A percentile compares a stretch with the other conserved stretches of the same genome.
These are phyloP conservation scores for Heliconius charithonia DNA, from an alignment of 2,888 invertebrate species.

Conservation along the genomic window DNA sequence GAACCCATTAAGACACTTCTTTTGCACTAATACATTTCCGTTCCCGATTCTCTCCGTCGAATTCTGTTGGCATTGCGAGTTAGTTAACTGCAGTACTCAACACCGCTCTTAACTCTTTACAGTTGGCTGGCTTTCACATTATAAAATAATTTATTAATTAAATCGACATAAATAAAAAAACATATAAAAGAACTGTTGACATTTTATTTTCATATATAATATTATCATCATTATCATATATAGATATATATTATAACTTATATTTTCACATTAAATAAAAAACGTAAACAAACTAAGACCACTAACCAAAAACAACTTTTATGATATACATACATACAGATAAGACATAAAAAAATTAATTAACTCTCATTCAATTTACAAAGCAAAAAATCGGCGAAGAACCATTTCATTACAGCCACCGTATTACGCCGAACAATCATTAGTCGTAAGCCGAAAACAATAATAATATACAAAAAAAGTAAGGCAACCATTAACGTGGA, in stretches of 20 bases:
- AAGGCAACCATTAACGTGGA: constrained; percentile 56
- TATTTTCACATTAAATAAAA: constrained; percentile 3
- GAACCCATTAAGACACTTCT: too few species aligned
- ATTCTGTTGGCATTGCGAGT: too few species aligned
- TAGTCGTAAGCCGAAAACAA: constrained; percentile 67
- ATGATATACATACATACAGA: constrained; percentile 7
- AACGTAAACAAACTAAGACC: background rate
- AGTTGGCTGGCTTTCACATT: background rate
- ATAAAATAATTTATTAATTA: background rate
- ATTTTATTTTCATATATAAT: background rate
- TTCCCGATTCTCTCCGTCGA: too few species aligned
- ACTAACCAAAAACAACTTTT: constrained; percentile 15
- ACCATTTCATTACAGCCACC: constrained; percentile 64
- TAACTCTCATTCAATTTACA: constrained; percentile 47
- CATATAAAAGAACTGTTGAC: background rate
- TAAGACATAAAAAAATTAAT: constrained; percentile 45
- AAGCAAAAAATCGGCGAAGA: constrained; percentile 48
- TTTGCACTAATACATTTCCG: too few species aligned
- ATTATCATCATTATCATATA: too few species aligned
- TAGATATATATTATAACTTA: too few species aligned
- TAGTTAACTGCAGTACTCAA: too few species aligned
- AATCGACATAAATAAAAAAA: background rate
- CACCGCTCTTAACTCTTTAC: too few species aligned
- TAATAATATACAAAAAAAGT: constrained; percentile 56
- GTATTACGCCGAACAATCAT: constrained; percentile 63